Evolutionary conservation across 2,888 invertebrate species (phyloP).

Genomic region (Drosophila prostipennis): DNA sequence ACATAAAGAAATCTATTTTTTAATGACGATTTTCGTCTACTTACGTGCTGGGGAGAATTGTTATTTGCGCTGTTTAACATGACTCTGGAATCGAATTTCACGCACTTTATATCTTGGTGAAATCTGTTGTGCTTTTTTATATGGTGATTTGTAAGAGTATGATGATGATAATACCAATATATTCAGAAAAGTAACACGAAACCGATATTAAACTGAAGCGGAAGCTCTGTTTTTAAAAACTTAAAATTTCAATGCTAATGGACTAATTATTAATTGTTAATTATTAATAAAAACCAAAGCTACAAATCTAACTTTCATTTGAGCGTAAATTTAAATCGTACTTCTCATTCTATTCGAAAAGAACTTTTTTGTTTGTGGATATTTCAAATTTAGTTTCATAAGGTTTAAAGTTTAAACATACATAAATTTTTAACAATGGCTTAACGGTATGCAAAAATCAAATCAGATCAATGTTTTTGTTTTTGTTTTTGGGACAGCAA

Average conservation of each 20-base stretch:
- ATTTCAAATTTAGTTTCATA: neutral
- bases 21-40: conserved; percentile 60
- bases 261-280: neutral
- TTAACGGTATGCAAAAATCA: conserved; percentile 18
- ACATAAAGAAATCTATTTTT: conserved; percentile 39
- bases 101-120: conserved; percentile 48
- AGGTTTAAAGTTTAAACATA: neutral
- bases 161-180: conserved; percentile 23
- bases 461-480: neutral
- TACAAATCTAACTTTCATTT: neutral
- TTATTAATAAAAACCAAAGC: neutral
- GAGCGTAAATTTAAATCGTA: neutral
- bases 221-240: conserved; percentile 9
- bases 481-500: no score
- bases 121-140: conserved; percentile 27
- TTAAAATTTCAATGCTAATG: conserved; percentile 1
- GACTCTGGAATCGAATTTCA: conserved; percentile 65
- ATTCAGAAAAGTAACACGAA: conserved; percentile 19
- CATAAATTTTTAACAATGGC: conserved; percentile 1
- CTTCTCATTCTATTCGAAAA: neutral
- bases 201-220: conserved; percentile 16
- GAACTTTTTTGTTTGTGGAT: no score
- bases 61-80: conserved; percentile 75
- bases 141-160: conserved; percentile 19
- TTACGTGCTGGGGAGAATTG: conserved; percentile 77